Conservation (phyloP, 2,888 invertebrate genomes). For the Drosophila kanekoi region DNA sequence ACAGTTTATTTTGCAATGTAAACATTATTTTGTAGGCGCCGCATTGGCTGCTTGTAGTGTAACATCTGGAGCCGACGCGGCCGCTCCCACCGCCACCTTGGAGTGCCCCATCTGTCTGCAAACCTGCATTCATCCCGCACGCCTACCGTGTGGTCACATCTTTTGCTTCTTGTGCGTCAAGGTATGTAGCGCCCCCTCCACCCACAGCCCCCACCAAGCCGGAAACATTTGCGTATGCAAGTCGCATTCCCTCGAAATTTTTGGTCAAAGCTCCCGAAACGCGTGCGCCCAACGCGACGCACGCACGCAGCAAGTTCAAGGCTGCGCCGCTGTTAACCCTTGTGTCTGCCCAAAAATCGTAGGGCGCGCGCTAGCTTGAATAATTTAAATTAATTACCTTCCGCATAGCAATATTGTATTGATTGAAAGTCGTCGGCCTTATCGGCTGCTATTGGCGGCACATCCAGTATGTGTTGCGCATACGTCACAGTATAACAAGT, state of each 20-base stretch:
- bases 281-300: conserved; percentile 41
- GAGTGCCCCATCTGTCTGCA: conserved; percentile 98
- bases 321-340: conserved; percentile 30
- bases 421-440: conserved; percentile 28
- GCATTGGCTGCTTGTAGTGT: conserved; percentile 5
- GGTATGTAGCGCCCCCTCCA: conserved; percentile 83
- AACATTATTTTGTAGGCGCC: conserved; percentile 25
- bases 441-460: background rate
- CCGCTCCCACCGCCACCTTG: conserved; percentile 52
- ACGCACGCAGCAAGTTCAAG: conserved; percentile 58
- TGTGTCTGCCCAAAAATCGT: conserved; percentile 5
- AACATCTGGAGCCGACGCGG: conserved; percentile 15
- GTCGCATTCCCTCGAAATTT: conserved; percentile 16
- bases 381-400: conserved; percentile 27
- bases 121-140: conserved; percentile 95
- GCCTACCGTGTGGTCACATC: conserved; percentile 96
- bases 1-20: conserved; percentile 3
- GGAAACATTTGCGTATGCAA: conserved; percentile 39
- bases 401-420: conserved; percentile 36
- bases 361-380: conserved; percentile 26
- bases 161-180: conserved; percentile 98
- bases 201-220: background rate
- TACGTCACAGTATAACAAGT: background rate
- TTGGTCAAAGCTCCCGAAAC: conserved; percentile 7
- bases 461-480: conserved; percentile 7